Evolutionary conservation across 2,888 invertebrate species (phyloP).

Genomic region (Baccha elongata): DNA sequence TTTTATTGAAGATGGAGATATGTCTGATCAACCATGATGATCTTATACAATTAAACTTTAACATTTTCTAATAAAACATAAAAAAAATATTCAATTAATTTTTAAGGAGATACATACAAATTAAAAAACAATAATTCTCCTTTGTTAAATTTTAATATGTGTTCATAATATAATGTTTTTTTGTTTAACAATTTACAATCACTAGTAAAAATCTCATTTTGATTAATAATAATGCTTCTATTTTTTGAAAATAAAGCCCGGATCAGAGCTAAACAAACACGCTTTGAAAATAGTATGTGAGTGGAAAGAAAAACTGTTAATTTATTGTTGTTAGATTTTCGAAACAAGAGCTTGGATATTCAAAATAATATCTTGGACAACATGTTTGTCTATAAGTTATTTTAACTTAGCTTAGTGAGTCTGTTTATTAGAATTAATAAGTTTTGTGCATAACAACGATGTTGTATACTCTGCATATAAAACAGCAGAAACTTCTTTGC

Average conservation of each 20-base stretch:
- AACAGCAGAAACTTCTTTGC: too few relatives aligned
- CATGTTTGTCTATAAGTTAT: too few relatives aligned
- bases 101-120: constrained; percentile 13
- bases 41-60: constrained; percentile 45
- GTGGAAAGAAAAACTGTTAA: too few relatives aligned
- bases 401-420: too few relatives aligned
- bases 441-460: too few relatives aligned
- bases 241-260: neutral
- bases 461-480: too few relatives aligned
- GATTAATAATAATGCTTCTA: neutral
- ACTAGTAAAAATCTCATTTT: constrained; percentile 24
- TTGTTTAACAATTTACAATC: constrained; percentile 1
- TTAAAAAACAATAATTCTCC: constrained; percentile 25
- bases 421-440: too few relatives aligned
- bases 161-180: neutral
- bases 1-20: constrained; percentile 58
- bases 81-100: constrained; percentile 21
- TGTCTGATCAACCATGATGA: constrained; percentile 44
- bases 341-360: too few relatives aligned
- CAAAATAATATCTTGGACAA: too few relatives aligned
- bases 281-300: too few relatives aligned
- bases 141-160: constrained; percentile 2
- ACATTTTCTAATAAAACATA: constrained; percentile 41
- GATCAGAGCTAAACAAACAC: neutral
- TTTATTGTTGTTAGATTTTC: too few relatives aligned